These are phyloP conservation scores for Tenthredo notha DNA, from an alignment of 2,888 invertebrate species.

Conservation along the genomic window DNA sequence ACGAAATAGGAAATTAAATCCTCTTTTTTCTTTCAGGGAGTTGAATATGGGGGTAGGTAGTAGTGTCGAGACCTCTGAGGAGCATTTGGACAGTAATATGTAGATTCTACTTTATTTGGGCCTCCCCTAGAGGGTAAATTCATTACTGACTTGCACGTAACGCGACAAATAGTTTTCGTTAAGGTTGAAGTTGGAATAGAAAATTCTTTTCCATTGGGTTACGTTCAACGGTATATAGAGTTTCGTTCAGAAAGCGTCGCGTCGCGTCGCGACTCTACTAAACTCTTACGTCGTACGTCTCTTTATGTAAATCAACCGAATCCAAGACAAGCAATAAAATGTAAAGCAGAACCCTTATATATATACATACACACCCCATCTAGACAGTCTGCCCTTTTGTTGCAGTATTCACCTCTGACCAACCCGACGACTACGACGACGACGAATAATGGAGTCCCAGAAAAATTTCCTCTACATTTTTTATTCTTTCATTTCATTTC, in stretches of 20 bases:
- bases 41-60: not conserved
- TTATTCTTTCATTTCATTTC: not conserved
- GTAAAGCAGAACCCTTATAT: constrained; percentile 67
- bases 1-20: not conserved
- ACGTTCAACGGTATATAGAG: not conserved
- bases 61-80: not conserved
- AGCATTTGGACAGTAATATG: constrained; percentile 43
- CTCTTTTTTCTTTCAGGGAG: not conserved
- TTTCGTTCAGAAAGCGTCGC: not conserved
- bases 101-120: constrained; percentile 53
- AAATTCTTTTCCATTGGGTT: constrained; percentile 55
- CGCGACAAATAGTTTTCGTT: constrained; percentile 52
- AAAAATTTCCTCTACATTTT: not conserved
- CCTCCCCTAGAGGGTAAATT: constrained; percentile 50
- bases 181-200: constrained; percentile 53
- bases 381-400: constrained; percentile 6
- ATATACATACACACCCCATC: constrained; percentile 19
- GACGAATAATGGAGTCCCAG: not conserved
- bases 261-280: not conserved
- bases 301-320: constrained; percentile 70
- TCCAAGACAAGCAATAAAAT: constrained; percentile 73
- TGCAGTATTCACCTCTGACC: constrained; percentile 4
- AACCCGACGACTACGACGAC: not conserved
- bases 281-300: constrained; percentile 59
- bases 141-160: constrained; percentile 53